Evolutionary conservation across 1,140 invertebrate species (phyloP), one percentile per base, ranked within the genome.

Genomic region (Mesaphorura yosii): DNA sequence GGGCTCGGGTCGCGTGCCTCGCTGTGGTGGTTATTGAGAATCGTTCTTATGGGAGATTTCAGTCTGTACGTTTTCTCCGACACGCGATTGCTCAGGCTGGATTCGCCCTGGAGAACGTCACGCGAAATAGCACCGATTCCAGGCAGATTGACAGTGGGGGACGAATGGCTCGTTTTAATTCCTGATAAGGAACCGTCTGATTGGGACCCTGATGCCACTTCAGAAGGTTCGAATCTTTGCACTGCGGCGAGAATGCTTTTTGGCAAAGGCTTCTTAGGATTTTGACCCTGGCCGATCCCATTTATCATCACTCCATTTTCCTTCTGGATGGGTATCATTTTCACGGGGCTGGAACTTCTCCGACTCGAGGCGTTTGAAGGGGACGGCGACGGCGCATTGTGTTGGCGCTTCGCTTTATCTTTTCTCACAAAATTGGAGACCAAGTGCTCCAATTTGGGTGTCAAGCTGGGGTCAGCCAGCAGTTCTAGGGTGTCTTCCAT

Each of bases 201-300:
- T n/a, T n/a, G n/a, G n/a, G n/a, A n/a, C n/a, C n/a, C n/a, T n/a
- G n/a, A n/a, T n/a, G 10, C 7, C 23, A 26, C 20, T 46, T 46
- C 25, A 20, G 52, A 37, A 1, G 53, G 38, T 44, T 63, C 61
- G 47, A 63, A 63, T 51, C 61, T 17, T 34, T 63, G 61, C 4
- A 63, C 61, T 4, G 56, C 61, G 15, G 56, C 61, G 27, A 63
- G 40, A 39, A 63, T 63, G 42, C 61, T 63, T 51, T 59, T 63
- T 12, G 61, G 61, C n/a, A 63, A 39, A 19, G 53, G 42, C 34
- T 59, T 59, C 28, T 53, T 59, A 23, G n/a, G 50, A 7, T 25
- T 10, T 7, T 48, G 26, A n/a, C 3, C 23, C 44, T 46, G 23
- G 25, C 44, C 19, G 6, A n/a, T n/a, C n/a, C n/a, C n/a, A n/a